Evolutionary conservation across 2,797 vertebrate genomes (phyloP), one percentile per base, ranked within the genome.

Genomic region (Sus cebifrons): DNA sequence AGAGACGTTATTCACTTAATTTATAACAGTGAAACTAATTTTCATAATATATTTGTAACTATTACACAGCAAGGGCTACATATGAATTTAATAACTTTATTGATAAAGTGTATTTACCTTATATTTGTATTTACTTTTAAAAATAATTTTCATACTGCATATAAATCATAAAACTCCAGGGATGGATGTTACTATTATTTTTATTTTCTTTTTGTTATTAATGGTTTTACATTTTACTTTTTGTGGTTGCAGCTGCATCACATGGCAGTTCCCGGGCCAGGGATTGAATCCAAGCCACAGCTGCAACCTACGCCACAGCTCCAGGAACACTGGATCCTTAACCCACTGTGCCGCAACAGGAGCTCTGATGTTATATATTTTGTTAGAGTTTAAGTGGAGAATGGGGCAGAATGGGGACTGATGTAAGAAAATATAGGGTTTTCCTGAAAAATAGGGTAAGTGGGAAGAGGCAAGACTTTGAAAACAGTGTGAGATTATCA

Each of bases 381-480:
- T 49, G 23, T 62, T 4, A 84, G 15, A 56, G 8, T 84, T 84
- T 60, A 89, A 85, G 36, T 62, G 44, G 75, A 95, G 23, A 23
- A 93, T 67, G 18, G 70, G 44, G 52, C 9, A 49, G 0, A 54
- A 11, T 67, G 29, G 23, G 29, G 21, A 62, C 40, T 78, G 29
- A 44, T 71, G 40, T 85, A 89, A 85, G 67, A 81, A 75, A 44
- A 60, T 71, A 27, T 1, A 71, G 15, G 25, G 14, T 95, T 97
- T 85, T 36, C 32, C 27, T 78, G 65, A 77, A 84, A 79, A 85
- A 7, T 52, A 32, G 21, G 12, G 14, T 77, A 73, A 77, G 56
- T 81, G 10, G 13, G 16, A 0, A 11, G 7, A n/a, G 17, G 8
- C 3, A 54, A 52, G n/a, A 84, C 54, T 74, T 40, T 84, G 23